A percentile compares a stretch with the other conserved stretches of the same genome.
Evolutionary conservation across 1,140 invertebrate genomes (phyloP).

Genomic region (Myzus persicae): DNA sequence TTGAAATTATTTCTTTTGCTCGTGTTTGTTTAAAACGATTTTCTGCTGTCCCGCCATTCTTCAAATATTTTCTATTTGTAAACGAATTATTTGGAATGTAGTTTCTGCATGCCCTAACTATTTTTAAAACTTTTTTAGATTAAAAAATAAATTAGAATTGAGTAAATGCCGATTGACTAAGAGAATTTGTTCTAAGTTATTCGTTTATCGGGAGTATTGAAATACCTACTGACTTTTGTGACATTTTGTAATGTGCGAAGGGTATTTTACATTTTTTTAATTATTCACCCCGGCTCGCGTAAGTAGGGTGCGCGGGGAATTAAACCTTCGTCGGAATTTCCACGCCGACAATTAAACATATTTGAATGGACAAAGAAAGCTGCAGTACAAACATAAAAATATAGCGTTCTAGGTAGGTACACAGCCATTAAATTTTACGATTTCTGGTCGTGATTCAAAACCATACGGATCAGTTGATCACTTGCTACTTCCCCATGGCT

Average conservation of each 20-base stretch:
- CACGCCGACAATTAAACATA: background rate
- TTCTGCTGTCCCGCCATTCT: background rate
- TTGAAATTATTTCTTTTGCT: background rate
- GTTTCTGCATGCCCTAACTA: background rate
- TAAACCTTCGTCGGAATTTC: background rate
- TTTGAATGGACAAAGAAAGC: background rate
- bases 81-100: background rate
- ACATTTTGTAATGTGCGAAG: background rate
- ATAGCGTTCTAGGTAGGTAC: background rate
- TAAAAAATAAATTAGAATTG: background rate
- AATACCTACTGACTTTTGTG: background rate
- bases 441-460: constrained; percentile 47
- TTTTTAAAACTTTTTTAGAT: background rate
- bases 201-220: background rate
- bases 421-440: constrained; percentile 24
- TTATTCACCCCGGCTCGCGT: background rate
- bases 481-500: background rate
- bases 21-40: background rate
- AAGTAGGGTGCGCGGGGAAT: too few species aligned
- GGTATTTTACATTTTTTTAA: background rate
- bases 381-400: background rate
- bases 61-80: background rate
- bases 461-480: background rate
- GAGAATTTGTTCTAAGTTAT: constrained; percentile 1
- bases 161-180: background rate